Evolutionary conservation across 2,113 vertebrate species (phyloP), one percentile per base, ranked within the genome.

Genomic region (Larimichthys crocea): DNA sequence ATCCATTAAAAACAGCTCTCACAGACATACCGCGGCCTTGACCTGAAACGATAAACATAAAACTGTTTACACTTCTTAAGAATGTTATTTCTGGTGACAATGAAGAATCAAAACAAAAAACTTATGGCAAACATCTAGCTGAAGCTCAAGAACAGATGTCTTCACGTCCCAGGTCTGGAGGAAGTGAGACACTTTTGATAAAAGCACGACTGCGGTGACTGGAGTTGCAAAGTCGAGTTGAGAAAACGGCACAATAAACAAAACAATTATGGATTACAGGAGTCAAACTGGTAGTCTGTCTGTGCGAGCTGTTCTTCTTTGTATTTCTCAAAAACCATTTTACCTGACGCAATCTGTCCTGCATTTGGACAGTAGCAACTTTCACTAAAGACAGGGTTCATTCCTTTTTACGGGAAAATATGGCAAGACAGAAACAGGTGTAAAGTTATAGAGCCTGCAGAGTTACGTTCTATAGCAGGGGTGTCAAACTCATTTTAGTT

Each of bases 61-160:
- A 90, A 84, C 68, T 82, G 86, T 90, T 91, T 86, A 87, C 67
- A 80, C 83, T 83, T 89, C 89, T 89, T 86, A 89, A 42, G 49
- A 85, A 71, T 81, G 88, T 90, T 91, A 91, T 91, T 91, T 90
- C 83, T 92, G 84, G 84, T 91, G 88, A 87, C 88, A 81, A 84
- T 22, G 61, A 79, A 61, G 67, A 79, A 83, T 89, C 72, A 89
- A 92, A 91, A 80, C 60, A 88, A 74, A 88, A 74, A 89, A 86
- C 85, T 80, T 85, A 68, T 84, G 87, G 80, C 86, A 82, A 87
- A 79, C 71, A 66, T 88, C 74, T 42, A 69, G 72, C 71, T 74
- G 48, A 46, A 80, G 82, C 77, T 88, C 73, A 81, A 81, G 59
- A 73, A 42, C 1, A 3, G 4, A 69, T 69, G 83, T 76, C 86